Base-by-base conservation (phyloP, 2,888 invertebrate species). In the Uloborus plumipes region DNA sequence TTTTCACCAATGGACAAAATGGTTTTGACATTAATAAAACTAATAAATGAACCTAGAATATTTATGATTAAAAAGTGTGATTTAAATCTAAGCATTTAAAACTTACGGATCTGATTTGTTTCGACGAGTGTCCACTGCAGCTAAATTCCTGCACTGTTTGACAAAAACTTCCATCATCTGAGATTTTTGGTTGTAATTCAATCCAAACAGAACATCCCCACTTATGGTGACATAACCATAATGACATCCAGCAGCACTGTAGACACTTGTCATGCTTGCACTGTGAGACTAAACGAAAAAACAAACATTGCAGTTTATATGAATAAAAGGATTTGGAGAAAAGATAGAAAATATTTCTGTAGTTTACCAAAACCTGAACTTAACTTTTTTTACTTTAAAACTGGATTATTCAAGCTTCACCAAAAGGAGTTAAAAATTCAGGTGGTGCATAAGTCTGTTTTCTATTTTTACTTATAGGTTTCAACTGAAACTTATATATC, bases 251-350 rank as follows among this genome's bases (percentile, higher is more conserved):
- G 97, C 97, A 14, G 97, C 96, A 16, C 97, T 97, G 89, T 97
- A 97, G 47, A 97, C 96, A 86, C 97, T 97, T 71, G 95, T 95
- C 93, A 98, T 94, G 61, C 97, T 98, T 90, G 97, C 98, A 39
- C 96, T 96, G 72, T 96, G 93, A 74, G 93, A 91, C 95, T 95
- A 26, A 39, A 66, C 55, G 53, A 53, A 0, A 22, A 51, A 51
- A 26, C 16, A 64, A 47, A 64, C 7, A 62, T 26, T 62, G 26
- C 20, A 62, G 9, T 26, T 11, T 4, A 22, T n/a, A 16, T 22
- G 22, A 31, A 62, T 20, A 58, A 58, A 58, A 58, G 14, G n/a
- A 58, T 58, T 9, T 20, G 13, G 14, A 20, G n/a, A 58, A 58
- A 6, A 58, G 58, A 58, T 20, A 13, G 58, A 9, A 20, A 58